Conservation (phyloP, 2,888 invertebrate species). For the Chaetoderma sp. region DNA sequence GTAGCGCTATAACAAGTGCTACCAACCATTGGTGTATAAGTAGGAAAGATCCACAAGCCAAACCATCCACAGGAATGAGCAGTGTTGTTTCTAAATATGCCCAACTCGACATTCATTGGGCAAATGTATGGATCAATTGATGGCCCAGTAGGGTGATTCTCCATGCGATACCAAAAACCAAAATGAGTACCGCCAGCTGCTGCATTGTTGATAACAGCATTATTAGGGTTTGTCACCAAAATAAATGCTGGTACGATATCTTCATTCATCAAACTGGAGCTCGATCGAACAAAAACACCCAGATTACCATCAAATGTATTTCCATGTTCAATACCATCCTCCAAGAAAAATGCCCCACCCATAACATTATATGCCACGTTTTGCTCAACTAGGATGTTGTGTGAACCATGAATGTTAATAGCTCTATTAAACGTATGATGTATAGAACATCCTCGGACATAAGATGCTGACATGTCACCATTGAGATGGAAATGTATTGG, state of each 20-base stretch:
- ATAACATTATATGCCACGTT: slow-evolving; percentile 62
- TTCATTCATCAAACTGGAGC: slow-evolving; percentile 62
- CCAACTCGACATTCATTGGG: slow-evolving; percentile 52
- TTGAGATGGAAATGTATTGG: slow-evolving; percentile 65
- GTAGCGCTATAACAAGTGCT: slow-evolving; percentile 35
- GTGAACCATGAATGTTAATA: slow-evolving; percentile 62
- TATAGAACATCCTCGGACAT: slow-evolving; percentile 58
- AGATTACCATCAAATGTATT: slow-evolving; percentile 62
- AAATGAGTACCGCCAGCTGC: slow-evolving; percentile 66
- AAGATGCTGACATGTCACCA: slow-evolving; percentile 57
- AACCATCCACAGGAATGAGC: slow-evolving; percentile 65
- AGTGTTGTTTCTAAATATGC: slow-evolving; percentile 57
- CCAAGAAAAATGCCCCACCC: slow-evolving; percentile 66
- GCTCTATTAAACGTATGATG: slow-evolving; percentile 63
- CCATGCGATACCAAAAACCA: slow-evolving; percentile 67
- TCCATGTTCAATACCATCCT: slow-evolving; percentile 63
- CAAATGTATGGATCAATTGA: slow-evolving; percentile 51
- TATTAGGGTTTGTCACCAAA: slow-evolving; percentile 66
- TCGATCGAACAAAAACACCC: slow-evolving; percentile 57
- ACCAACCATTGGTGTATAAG: slow-evolving; percentile 46
- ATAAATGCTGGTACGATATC: slow-evolving; percentile 67
- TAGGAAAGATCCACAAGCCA: slow-evolving; percentile 63
- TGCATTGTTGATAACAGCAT: slow-evolving; percentile 56
- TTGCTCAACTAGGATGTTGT: slow-evolving; percentile 51
- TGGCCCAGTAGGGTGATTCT: slow-evolving; percentile 60